Conservation (phyloP, 2,113 vertebrate species). For the Triplophysa dalaica region DNA sequence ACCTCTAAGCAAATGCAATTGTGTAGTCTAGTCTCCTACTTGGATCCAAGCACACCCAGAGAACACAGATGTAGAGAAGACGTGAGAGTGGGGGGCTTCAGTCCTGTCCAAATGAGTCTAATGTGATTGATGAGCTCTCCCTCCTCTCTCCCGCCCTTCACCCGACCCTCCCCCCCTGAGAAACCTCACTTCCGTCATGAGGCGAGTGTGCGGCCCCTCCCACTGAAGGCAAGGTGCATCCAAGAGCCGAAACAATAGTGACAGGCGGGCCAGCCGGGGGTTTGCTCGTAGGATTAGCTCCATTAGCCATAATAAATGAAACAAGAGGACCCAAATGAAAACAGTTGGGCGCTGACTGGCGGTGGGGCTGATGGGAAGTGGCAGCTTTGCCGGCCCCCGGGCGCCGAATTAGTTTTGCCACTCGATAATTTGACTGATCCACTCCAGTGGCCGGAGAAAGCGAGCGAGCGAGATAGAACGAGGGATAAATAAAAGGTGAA, state of each 20-base stretch:
- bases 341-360: conserved; percentile 79
- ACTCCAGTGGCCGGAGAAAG: conserved; percentile 76
- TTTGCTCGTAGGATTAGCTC: conserved; percentile 71
- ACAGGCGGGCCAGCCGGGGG: conserved; percentile 59
- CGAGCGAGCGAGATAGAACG: conserved; percentile 16
- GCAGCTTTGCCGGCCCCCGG: conserved; percentile 76
- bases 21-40: background rate
- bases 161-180: background rate
- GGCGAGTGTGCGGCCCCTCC: conserved; percentile 21
- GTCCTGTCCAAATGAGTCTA: conserved; percentile 49
- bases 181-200: conserved; percentile 30
- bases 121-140: conserved; percentile 58
- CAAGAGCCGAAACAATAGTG: conserved; percentile 60
- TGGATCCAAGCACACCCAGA: background rate
- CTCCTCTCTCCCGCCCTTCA: background rate
- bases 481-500: conserved; percentile 10
- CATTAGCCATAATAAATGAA: conserved; percentile 84
- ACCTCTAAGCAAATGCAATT: background rate
- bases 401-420: conserved; percentile 81
- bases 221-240: conserved; percentile 29
- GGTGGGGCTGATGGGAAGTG: conserved; percentile 81
- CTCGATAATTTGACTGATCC: conserved; percentile 82
- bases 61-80: conserved; percentile 1
- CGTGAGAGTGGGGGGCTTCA: conserved; percentile 1
- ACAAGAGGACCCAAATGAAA: conserved; percentile 78